These are phyloP conservation scores for Drosophila anceps DNA, from an alignment of 2,888 invertebrate species.

Conservation along the genomic window DNA sequence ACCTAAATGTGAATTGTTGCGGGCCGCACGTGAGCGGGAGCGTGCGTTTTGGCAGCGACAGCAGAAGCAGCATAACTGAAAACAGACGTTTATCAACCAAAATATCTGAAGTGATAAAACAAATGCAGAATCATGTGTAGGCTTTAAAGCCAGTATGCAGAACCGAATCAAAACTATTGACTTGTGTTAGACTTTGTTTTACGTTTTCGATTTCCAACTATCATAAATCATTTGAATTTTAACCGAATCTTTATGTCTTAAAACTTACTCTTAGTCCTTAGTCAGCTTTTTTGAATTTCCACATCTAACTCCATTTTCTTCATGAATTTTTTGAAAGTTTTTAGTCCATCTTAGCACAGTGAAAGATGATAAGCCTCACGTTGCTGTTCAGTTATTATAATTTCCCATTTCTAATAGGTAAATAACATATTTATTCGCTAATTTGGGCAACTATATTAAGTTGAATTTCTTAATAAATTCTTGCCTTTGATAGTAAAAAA, in stretches of 20 bases:
- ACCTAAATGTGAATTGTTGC: constrained; percentile 62
- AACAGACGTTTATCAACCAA: constrained; percentile 27
- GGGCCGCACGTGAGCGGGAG: neutral
- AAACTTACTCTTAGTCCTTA: neutral
- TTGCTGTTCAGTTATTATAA: neutral
- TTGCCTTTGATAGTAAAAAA: neutral
- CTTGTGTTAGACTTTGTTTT: too few species aligned
- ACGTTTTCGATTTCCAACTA: neutral
- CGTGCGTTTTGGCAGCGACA: neutral
- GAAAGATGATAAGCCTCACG: too few species aligned
- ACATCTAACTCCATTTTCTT: neutral
- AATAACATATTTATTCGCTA: neutral
- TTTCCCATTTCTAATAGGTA: neutral
- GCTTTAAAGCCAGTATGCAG: neutral
- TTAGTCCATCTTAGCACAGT: too few species aligned
- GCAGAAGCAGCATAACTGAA: neutral
- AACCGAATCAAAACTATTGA: neutral
- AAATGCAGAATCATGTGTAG: neutral
- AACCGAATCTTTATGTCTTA: neutral
- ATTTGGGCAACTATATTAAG: constrained; percentile 1
- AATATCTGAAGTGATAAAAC: neutral
- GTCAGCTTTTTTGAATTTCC: neutral
- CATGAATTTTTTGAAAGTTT: too few species aligned
- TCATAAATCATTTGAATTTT: too few species aligned
- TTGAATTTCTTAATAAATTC: neutral